Percentiles rank a stretch among this genome's conserved stretches.
Evolutionary conservation across 2,113 vertebrate genomes (phyloP).

Genomic region (Petaurus breviceps): DNA sequence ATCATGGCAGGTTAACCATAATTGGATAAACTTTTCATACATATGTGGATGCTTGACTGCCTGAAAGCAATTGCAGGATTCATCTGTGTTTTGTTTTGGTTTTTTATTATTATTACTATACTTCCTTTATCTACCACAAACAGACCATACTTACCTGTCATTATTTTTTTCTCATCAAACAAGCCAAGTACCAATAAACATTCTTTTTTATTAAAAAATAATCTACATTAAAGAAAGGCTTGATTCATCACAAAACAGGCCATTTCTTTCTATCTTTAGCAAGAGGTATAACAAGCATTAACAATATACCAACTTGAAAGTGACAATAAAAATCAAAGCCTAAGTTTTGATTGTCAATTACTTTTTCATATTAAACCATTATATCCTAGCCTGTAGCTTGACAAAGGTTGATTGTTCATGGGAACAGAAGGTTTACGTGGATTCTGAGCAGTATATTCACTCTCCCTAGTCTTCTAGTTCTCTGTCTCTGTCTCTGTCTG

Average conservation of each 20-base stretch:
- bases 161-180: conserved; percentile 90
- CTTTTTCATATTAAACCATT: conserved; percentile 15
- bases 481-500: neutral
- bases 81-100: conserved; percentile 73
- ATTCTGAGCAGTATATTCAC: neutral
- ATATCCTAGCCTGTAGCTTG: neutral
- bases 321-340: conserved; percentile 8
- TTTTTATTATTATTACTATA: conserved; percentile 82
- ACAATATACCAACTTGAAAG: neutral
- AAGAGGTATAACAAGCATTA: neutral
- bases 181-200: conserved; percentile 91
- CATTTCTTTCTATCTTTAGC: conserved; percentile 26
- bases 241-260: conserved; percentile 18
- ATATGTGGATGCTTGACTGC: conserved; percentile 93
- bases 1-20: conserved; percentile 91
- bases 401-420: neutral
- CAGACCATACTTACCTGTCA: conserved; percentile 90
- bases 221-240: conserved; percentile 64
- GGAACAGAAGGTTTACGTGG: neutral
- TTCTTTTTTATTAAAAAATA: conserved; percentile 55
- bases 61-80: conserved; percentile 84
- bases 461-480: neutral
- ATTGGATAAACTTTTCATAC: conserved; percentile 95
- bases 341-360: neutral
- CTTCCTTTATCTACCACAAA: conserved; percentile 92